Conservation (phyloP, 2,888 invertebrate species). For the Campoplex capitator region DNA sequence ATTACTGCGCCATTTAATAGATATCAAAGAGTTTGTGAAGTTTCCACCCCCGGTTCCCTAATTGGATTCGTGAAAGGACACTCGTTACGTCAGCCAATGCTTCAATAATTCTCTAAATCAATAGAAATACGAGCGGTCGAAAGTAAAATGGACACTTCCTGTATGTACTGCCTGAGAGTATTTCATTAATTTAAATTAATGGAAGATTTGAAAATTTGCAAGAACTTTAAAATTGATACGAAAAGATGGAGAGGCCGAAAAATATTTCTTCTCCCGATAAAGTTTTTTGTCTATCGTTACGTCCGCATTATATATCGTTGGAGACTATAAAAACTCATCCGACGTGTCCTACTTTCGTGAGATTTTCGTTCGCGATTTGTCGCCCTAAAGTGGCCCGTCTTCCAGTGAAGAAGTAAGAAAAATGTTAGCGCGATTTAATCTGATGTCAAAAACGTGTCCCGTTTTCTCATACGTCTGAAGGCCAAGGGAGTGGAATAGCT, state of each 20-base stretch:
- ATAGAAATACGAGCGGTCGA: background rate
- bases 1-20: background rate
- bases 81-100: background rate
- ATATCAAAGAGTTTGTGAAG: background rate
- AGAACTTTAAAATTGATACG: background rate
- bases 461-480: conserved; percentile 45
- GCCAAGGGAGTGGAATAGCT: conserved; percentile 42
- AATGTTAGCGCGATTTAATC: conserved; percentile 70
- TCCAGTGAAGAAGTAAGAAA: conserved; percentile 69
- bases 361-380: conserved; percentile 64
- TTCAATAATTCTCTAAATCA: background rate
- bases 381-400: conserved; percentile 63
- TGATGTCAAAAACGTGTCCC: conserved; percentile 71
- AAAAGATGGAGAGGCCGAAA: background rate
- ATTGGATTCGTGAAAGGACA: background rate
- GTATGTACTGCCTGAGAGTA: background rate
- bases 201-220: background rate
- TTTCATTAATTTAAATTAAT: background rate
- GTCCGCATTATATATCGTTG: background rate
- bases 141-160: background rate
- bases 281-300: background rate
- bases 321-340: conserved; percentile 1
- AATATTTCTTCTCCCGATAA: background rate
- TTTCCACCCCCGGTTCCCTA: background rate
- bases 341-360: conserved; percentile 9